phyloP scores from a whole-genome alignment of 2,113 vertebrate species.

The Chaenogobius annularis region DNA sequence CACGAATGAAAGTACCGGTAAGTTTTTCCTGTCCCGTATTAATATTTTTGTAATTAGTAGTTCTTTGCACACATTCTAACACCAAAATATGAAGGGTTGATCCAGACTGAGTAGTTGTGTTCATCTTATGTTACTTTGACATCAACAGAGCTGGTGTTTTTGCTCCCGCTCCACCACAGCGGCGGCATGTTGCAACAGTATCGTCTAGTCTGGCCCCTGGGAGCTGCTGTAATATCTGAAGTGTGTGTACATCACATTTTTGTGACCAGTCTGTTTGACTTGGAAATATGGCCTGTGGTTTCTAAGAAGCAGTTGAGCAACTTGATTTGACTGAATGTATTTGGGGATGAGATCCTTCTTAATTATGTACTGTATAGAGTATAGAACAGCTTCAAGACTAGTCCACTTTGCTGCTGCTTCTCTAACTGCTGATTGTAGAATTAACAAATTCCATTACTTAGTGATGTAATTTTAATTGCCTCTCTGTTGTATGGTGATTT shows the following conservation, averaged over 20 bases:
- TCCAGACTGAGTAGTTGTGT: slow-evolving; percentile 5
- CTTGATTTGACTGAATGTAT: slow-evolving; percentile 37
- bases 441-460: slow-evolving; percentile 32
- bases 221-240: slow-evolving; percentile 26
- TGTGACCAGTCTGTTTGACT: slow-evolving; percentile 25
- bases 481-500: slow-evolving; percentile 54
- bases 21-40: background rate
- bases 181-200: slow-evolving; percentile 5
- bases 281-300: slow-evolving; percentile 14
- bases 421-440: slow-evolving; percentile 49
- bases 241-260: slow-evolving; percentile 31
- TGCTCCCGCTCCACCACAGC: slow-evolving; percentile 8
- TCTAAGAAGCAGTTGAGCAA: slow-evolving; percentile 29
- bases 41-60: background rate
- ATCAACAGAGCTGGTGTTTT: slow-evolving; percentile 30
- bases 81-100: slow-evolving; percentile 22
- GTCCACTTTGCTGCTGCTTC: slow-evolving; percentile 49
- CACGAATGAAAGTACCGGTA: background rate
- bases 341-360: slow-evolving; percentile 25
- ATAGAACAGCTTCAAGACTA: slow-evolving; percentile 14
- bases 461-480: slow-evolving; percentile 56
- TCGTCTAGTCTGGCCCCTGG: slow-evolving; percentile 1
- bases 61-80: background rate
- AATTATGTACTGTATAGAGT: slow-evolving; percentile 13
- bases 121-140: background rate